Base-by-base conservation (phyloP, 2,888 invertebrate genomes). In the Caenorhabditis sp. region DNA sequence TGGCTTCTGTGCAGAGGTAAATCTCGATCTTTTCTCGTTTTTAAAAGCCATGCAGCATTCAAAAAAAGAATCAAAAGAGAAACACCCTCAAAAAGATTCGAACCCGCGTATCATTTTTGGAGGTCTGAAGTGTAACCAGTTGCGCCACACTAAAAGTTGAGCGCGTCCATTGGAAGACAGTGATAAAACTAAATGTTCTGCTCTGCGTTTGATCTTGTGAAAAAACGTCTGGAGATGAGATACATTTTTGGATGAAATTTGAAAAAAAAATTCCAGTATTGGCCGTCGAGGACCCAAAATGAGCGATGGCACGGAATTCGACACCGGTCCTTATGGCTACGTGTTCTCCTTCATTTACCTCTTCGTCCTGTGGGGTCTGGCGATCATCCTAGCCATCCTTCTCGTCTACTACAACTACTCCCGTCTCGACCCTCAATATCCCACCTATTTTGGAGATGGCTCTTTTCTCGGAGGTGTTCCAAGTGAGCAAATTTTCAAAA, bases 241-340 rank as follows among this genome's bases (percentile, higher is more conserved):
- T n/a, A n/a, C n/a, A n/a, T n/a, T n/a, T n/a, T n/a, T n/a, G n/a
- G n/a, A n/a, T n/a, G 16, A 24, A 14, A 56, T 41, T 26, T 19
- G 5, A 22, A 49, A 19, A 49, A 19, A 49, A 58, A 22, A 22
- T 59, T 76, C 14, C 49, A 76, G 79, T 56, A 26, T 72, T 5
- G 69, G 75, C 22, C 49, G 76, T 6, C 76, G 59, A 14, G 79
- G 83, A 38, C 84, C 84, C 4, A 80, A 84, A 28, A 84, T 84
- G 84, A 80, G 80, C 31, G 84, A 84, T 58, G 84, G 84, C 16
- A 75, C 84, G 5, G 84, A 84, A 56, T 84, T 80, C 44, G 84
- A 80, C 41, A 77, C 72, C 5, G 84, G 84, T 14, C 84, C 84
- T 1, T 84, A 70, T 28, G 84, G 84, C 35, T 84, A 77, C 68